Evolutionary conservation across 2,113 vertebrate genomes (phyloP).

Genomic region (Agelaius phoeniceus): DNA sequence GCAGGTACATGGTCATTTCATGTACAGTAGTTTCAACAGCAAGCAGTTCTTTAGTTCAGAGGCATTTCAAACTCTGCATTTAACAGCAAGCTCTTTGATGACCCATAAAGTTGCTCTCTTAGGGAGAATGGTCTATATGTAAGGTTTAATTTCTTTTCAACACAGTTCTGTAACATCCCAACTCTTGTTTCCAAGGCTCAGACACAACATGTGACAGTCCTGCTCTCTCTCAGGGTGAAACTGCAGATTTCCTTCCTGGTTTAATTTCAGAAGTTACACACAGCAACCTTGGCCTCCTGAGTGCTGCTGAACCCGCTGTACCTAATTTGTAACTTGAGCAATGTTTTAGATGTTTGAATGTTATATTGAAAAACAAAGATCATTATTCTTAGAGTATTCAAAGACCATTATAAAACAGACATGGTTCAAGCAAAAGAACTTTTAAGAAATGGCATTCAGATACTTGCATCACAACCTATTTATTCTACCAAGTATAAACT

Average conservation of each 20-base stretch:
- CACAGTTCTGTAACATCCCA: background rate
- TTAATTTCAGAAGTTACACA: slow-evolving; percentile 45
- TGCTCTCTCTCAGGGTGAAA: slow-evolving; percentile 52
- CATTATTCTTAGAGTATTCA: background rate
- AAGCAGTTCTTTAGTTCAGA: background rate
- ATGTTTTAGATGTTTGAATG: background rate
- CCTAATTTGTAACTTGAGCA: background rate
- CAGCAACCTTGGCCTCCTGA: slow-evolving; percentile 35
- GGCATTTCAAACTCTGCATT: background rate
- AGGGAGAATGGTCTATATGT: background rate
- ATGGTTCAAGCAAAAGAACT: background rate
- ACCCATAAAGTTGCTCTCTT: background rate
- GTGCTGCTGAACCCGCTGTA: background rate
- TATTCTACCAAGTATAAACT: background rate
- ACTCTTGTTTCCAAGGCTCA: slow-evolving; percentile 15
- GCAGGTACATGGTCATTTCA: background rate
- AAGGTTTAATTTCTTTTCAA: background rate
- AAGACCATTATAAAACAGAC: background rate
- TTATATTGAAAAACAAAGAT: background rate
- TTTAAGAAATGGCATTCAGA: background rate
- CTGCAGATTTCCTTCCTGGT: slow-evolving; percentile 75
- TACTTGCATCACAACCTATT: background rate
- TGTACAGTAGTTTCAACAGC: background rate
- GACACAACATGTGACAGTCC: background rate
- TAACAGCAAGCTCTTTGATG: background rate